These are phyloP conservation scores for Protaetia brevitarsis DNA, from an alignment of 1,140 invertebrate genomes.

Conservation along the genomic window DNA sequence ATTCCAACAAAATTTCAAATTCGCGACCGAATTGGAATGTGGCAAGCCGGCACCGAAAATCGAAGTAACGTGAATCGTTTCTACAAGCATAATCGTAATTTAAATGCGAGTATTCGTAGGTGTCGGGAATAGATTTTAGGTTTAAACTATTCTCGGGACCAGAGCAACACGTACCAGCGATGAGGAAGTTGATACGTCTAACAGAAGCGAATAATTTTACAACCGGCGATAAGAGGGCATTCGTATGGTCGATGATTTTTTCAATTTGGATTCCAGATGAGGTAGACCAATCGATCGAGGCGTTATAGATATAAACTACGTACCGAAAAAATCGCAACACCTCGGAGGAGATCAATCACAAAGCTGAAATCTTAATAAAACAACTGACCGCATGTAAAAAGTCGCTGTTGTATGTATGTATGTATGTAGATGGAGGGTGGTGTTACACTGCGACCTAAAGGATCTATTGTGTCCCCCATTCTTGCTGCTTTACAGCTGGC, in stretches of 20 bases:
- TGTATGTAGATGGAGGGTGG: no score
- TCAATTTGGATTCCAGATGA: slow-evolving; percentile 76
- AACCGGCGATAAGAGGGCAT: slow-evolving; percentile 58
- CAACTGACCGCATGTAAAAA: no score
- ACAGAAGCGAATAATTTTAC: slow-evolving; percentile 56
- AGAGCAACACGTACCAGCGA: slow-evolving; percentile 69
- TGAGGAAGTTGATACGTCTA: slow-evolving; percentile 61
- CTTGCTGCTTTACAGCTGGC: no score
- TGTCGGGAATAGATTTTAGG: slow-evolving; percentile 60
- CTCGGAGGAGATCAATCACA: no score
- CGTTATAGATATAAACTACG: no score
- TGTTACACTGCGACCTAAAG: no score
- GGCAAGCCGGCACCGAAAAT: slow-evolving; percentile 58
- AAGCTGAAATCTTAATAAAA: no score
- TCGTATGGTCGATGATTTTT: slow-evolving; percentile 68
- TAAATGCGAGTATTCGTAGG: slow-evolving; percentile 37
- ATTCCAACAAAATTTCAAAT: slow-evolving; percentile 67
- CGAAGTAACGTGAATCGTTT: slow-evolving; percentile 43
- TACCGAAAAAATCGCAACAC: no score
- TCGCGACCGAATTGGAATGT: slow-evolving; percentile 59
- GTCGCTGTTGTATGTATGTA: no score
- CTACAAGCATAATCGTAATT: neutral
- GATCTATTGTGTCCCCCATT: no score
- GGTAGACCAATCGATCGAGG: no score
- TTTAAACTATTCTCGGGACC: slow-evolving; percentile 60